Evolutionary conservation across 2,888 invertebrate genomes (phyloP).

Genomic region (Mythimna lalbum): DNA sequence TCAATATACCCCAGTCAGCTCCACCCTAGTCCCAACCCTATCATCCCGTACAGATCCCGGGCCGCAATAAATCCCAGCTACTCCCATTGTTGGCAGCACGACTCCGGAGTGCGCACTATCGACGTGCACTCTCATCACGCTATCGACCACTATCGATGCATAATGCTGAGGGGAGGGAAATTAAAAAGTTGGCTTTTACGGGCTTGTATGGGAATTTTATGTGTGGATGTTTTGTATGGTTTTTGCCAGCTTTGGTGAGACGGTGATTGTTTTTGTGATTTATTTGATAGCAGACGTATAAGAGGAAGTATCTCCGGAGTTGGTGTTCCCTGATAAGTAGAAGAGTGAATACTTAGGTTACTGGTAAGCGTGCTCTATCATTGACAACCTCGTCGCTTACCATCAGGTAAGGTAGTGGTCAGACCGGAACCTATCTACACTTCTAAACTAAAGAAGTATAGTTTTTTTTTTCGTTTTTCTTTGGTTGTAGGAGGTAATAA

Average conservation of each 20-base stretch:
- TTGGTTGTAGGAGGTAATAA: no score
- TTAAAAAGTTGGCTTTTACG: constrained; percentile 35
- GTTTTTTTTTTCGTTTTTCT: no score
- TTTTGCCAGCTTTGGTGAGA: not conserved
- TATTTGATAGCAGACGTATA: no score
- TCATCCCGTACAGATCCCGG: constrained; percentile 51
- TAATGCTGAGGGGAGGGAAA: constrained; percentile 16
- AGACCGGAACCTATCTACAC: no score
- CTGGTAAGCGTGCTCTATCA: no score
- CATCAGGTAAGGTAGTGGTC: no score
- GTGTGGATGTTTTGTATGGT: not conserved
- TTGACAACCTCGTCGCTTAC: no score
- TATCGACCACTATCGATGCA: constrained; percentile 45
- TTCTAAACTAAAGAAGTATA: no score
- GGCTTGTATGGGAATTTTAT: not conserved
- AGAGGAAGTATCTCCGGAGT: no score
- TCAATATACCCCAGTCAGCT: constrained; percentile 6
- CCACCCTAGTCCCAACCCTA: constrained; percentile 46
- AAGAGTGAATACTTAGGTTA: no score
- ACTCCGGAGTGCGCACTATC: constrained; percentile 46
- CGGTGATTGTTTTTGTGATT: no score
- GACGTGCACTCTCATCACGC: constrained; percentile 56
- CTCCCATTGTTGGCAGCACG: constrained; percentile 62
- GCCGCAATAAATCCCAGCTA: constrained; percentile 61
- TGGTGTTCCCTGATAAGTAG: no score